Conservation (phyloP, 2,888 invertebrate species). For the Meiosimyza platycephala region DNA sequence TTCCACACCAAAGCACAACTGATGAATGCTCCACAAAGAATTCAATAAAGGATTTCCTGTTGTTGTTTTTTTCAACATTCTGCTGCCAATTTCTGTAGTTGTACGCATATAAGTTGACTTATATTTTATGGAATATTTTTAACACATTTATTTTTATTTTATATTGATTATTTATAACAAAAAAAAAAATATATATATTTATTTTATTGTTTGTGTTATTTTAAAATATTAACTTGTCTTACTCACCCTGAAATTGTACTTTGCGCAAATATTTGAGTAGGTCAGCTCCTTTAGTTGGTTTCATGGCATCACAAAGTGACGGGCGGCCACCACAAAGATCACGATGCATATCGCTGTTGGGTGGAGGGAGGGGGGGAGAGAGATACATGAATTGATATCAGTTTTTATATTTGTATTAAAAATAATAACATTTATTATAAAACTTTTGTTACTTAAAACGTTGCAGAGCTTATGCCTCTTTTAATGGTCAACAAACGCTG, state of each 20-base stretch:
- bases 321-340: constrained; percentile 80
- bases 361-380: constrained; percentile 9
- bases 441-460: no score
- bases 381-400: not conserved
- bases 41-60: constrained; percentile 24
- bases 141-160: not conserved
- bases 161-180: not conserved
- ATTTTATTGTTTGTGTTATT: constrained; percentile 2
- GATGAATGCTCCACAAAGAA: constrained; percentile 42
- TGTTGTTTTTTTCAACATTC: not conserved
- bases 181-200: not conserved
- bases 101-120: not conserved
- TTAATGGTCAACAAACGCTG: no score
- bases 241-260: constrained; percentile 88
- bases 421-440: not conserved
- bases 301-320: constrained; percentile 90
- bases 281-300: constrained; percentile 87
- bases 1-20: constrained; percentile 58
- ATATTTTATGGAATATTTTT: not conserved
- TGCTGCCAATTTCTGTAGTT: not conserved
- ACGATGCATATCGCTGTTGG: constrained; percentile 84
- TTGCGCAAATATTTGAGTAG: constrained; percentile 85
- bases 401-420: no score
- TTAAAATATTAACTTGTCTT: not conserved
- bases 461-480: no score